phyloP scores from a whole-genome alignment of 2,113 vertebrate genomes.

The Onychorhynchus coronatus region DNA sequence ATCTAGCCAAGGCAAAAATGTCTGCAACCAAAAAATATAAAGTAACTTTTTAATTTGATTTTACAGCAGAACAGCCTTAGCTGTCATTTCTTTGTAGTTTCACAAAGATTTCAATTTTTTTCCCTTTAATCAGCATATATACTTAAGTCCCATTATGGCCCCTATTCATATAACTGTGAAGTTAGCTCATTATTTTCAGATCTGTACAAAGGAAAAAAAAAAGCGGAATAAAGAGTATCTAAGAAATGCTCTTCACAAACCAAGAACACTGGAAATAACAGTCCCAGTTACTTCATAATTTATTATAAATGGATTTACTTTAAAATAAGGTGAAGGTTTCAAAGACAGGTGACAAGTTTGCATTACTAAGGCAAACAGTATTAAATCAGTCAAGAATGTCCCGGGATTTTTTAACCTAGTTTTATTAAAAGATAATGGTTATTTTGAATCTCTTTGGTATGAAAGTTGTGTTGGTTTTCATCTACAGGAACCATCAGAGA shows the following conservation, averaged over 20 bases:
- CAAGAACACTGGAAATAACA: not conserved
- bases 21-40: not conserved
- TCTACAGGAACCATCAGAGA: not conserved
- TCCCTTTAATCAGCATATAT: not conserved
- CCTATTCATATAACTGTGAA: not conserved
- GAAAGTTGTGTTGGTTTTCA: not conserved
- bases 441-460: not conserved
- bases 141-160: not conserved
- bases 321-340: not conserved
- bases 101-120: not conserved
- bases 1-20: not conserved
- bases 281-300: not conserved
- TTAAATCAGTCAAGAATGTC: not conserved
- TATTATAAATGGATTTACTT: not conserved
- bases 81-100: not conserved
- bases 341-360: not conserved
- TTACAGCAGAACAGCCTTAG: not conserved
- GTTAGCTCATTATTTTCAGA: slow-evolving; percentile 12
- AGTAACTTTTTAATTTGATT: not conserved
- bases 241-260: slow-evolving; percentile 15
- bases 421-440: not conserved
- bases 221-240: rapidly evolving
- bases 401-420: not conserved
- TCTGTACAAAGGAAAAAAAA: not conserved
- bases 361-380: not conserved